Evolutionary conservation across 2,888 invertebrate genomes (phyloP).

Genomic region (Acronicta alni): DNA sequence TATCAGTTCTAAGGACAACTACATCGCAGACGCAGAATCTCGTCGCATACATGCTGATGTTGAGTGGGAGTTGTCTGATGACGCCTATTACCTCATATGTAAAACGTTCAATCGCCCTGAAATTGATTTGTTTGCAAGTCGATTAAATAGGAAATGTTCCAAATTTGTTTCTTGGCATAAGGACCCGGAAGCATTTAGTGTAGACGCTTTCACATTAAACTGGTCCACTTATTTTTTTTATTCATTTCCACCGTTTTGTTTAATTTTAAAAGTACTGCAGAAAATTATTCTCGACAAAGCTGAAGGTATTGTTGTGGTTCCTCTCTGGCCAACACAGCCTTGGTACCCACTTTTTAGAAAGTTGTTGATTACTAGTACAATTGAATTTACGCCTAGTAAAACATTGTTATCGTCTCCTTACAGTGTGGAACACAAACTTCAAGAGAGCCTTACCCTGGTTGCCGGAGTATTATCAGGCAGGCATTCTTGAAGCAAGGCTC

Average conservation of each 20-base stretch:
- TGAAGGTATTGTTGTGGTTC: constrained; percentile 9
- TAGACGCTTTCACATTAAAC: not conserved
- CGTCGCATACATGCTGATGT: constrained; percentile 5
- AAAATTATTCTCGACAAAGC: constrained; percentile 1
- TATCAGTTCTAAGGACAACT: constrained; percentile 12
- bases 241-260: not conserved
- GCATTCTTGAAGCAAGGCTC: constrained; percentile 13
- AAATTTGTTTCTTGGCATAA: constrained; percentile 7
- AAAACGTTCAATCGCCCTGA: constrained; percentile 2
- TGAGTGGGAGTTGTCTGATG: constrained; percentile 8
- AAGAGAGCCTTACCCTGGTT: constrained; percentile 26
- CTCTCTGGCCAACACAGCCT: constrained; percentile 13
- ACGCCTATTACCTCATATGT: constrained; percentile 2
- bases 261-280: not conserved
- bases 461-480: constrained; percentile 26
- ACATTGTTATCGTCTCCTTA: constrained; percentile 9
- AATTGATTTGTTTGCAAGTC: not conserved
- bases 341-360: constrained; percentile 13
- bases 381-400: constrained; percentile 2
- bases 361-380: not conserved
- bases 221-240: not conserved
- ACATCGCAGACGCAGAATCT: constrained; percentile 13
- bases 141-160: constrained; percentile 2
- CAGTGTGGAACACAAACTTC: constrained; percentile 13
- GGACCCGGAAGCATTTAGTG: not conserved